Evolutionary conservation across 2,113 vertebrate genomes (phyloP), one percentile per base, ranked within the genome.

Genomic region (Theropithecus gelada): DNA sequence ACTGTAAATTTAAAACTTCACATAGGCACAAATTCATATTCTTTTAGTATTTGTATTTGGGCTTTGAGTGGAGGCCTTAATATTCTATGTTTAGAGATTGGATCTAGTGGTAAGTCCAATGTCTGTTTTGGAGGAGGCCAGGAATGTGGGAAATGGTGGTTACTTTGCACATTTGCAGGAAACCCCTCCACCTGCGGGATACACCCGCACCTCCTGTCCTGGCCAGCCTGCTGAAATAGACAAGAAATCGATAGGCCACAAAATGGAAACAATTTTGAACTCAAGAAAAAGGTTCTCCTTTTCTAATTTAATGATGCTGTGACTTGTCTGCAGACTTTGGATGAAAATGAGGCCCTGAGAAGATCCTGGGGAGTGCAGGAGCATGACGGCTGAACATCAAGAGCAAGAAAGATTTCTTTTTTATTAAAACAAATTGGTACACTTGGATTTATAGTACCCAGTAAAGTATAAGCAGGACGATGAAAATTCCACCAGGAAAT

Each of bases 191-290:
- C 13, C 32, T 64, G 23, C 45, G 32, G 50, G 20, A 18, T 45
- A 10, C 6, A 25, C 9, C 22, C 32, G 85, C 20, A 27, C 43
- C 48, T 68, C 16, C 66, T 8, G 66, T n/a, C 16, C 66, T 35
- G 32, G 66, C 32, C 32, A 68, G 32, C 30, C 32, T 68, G 66
- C 32, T 35, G 66, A 68, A 68, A 68, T n/a, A n/a, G 17, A n/a
- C 16, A 68, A 40, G 20, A 88, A 93, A 94, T 95, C 90, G 95
- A 96, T 87, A 81, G 30, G 38, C 84, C 88, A 66, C 90, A 87
- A 94, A 95, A 97, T 78, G 40, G 95, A 94, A 97, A 95, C 92
- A 70, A 92, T 95, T 96, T 30, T 80, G 75, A 97, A 96, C 83
- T 90, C 75, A 89, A 94, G 87, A 48, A 48, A 94, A 94, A 97